Percentiles rank a stretch among this genome's conserved stretches.
These are phyloP conservation scores for Sialia sialis DNA, from an alignment of 2,113 vertebrate genomes.

Conservation along the genomic window DNA sequence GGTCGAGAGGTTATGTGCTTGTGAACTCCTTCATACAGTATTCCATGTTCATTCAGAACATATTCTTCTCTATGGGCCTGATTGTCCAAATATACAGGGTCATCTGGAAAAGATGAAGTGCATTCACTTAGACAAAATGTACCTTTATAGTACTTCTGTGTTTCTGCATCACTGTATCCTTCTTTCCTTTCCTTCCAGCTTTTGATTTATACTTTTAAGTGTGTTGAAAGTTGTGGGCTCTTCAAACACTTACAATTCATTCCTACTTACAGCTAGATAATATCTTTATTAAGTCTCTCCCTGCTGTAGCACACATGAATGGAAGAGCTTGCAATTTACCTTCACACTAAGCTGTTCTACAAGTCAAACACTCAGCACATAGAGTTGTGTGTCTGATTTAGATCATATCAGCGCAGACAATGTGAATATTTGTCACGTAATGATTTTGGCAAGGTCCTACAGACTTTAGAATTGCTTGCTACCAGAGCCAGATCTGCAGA, in stretches of 20 bases:
- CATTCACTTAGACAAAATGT: background rate
- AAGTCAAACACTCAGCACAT: background rate
- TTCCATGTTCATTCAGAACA: constrained; percentile 63
- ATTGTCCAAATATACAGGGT: constrained; percentile 62
- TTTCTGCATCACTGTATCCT: background rate
- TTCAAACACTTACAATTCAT: background rate
- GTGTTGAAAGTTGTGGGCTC: background rate
- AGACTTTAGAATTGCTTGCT: background rate
- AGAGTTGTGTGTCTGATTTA: background rate
- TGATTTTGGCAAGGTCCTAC: background rate
- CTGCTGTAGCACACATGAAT: background rate
- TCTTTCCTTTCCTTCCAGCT: background rate
- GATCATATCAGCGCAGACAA: background rate
- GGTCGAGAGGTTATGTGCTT: constrained; percentile 53
- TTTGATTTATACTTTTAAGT: background rate
- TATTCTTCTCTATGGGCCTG: constrained; percentile 60
- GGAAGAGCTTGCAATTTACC: background rate
- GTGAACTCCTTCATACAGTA: constrained; percentile 60
- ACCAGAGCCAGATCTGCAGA: background rate
- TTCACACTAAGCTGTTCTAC: background rate
- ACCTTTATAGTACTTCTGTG: background rate
- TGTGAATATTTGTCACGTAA: background rate
- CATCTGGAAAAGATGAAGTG: constrained; percentile 48
- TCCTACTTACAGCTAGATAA: background rate
- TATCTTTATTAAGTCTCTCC: background rate